These are phyloP conservation scores for Pagetopsis macropterus DNA, from an alignment of 2,797 vertebrate genomes.

Conservation along the genomic window DNA sequence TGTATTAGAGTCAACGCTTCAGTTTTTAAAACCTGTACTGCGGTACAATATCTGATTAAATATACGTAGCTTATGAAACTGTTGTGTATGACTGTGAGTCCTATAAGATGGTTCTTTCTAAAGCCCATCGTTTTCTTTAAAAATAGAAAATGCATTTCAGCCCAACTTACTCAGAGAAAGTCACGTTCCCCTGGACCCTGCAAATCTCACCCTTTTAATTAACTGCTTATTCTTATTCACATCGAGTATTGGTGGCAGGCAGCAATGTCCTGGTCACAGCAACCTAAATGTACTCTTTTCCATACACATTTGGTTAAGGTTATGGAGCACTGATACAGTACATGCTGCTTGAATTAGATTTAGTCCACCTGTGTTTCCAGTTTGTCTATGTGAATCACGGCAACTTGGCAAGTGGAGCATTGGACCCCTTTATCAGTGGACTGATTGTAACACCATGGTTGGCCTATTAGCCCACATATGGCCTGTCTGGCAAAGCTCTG, in stretches of 20 bases:
- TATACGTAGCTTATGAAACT: neutral
- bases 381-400: constrained; percentile 17
- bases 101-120: neutral
- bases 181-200: constrained; percentile 5
- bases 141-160: constrained; percentile 5
- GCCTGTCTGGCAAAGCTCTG: constrained; percentile 37
- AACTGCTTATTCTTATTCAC: constrained; percentile 42
- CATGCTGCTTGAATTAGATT: constrained; percentile 32
- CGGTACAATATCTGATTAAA: neutral
- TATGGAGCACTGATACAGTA: constrained; percentile 7
- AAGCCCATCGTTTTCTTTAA: neutral
- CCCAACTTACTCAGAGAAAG: neutral
- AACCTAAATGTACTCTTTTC: constrained; percentile 33
- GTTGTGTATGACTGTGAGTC: neutral
- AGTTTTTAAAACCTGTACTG: neutral
- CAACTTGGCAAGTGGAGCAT: constrained; percentile 28
- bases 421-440: constrained; percentile 32
- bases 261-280: constrained; percentile 33
- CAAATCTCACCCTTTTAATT: constrained; percentile 21
- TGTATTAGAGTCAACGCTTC: too few species aligned
- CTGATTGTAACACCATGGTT: constrained; percentile 38
- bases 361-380: constrained; percentile 31
- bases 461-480: constrained; percentile 54
- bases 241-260: constrained; percentile 17
- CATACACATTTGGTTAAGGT: constrained; percentile 37